Base-by-base conservation (phyloP, 1,140 invertebrate species). In the Anoplophora glabripennis region DNA sequence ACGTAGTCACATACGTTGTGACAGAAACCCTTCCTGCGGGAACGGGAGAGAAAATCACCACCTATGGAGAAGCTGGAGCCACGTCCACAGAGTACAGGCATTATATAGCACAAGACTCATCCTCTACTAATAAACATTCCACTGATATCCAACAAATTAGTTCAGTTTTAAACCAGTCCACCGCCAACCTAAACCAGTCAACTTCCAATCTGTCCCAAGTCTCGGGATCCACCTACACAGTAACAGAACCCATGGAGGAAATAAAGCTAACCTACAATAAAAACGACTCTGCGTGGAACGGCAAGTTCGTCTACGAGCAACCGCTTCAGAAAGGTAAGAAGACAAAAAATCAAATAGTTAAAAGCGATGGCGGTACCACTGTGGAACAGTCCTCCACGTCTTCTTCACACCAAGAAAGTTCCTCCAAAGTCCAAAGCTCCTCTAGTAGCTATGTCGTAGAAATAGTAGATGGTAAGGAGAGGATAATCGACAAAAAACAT, bases 391-490 rank as follows among this genome's bases (percentile, higher is more conserved):
- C 59, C 8, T 70, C 68, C 9, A 54, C 65, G 5, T 67, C 64
- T 1, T 58, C 54, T 15, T 68, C 66, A 4, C 65, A 68, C 17
- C 63, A 71, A 47, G 61, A 68, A 51, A 64, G 57, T 14, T 70
- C 64, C 10, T 70, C 70, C 7, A 60, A 78, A 1, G 75, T 75
- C 53, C 82, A 83, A 71, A 81, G 79, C 14, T 79, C 81, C 12
- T 81, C 81, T 3, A 78, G 76, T 12, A 81, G 79, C 41, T 80
- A 83, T 57, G 80, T 81, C 8, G 76, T 82, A 44, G 80, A 82
- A 73, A 80, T 83, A 53, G 78, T 84, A 21, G 81, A 84, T 64
- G 82, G 82, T n/a, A 83, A 83, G 71, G 80, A 83, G 71, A 70
- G 79, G n/a, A 78, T 83, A 35, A 72, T 84, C 34, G 81, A 83